phyloP scores from a whole-genome alignment of 2,113 vertebrate genomes.

The Caretta caretta region DNA sequence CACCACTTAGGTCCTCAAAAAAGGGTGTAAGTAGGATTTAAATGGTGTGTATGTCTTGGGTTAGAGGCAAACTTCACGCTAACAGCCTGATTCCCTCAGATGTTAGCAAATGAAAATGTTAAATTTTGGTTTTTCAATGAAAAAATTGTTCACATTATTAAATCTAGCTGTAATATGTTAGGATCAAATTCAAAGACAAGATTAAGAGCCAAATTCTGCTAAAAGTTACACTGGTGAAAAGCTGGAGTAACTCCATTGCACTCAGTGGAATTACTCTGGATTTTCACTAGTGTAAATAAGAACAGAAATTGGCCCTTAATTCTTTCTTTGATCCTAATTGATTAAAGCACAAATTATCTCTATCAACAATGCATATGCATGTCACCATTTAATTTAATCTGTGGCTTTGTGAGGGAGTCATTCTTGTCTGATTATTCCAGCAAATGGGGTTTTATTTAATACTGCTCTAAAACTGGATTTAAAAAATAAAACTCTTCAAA shows the following conservation, averaged over 20 bases:
- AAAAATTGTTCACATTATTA: slow-evolving; percentile 39
- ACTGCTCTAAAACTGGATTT: fast-evolving
- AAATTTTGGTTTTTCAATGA: background rate
- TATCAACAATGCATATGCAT: background rate
- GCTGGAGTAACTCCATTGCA: slow-evolving; percentile 35
- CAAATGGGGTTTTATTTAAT: slow-evolving; percentile 8
- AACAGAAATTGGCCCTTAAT: slow-evolving; percentile 43
- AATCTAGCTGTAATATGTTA: slow-evolving; percentile 41
- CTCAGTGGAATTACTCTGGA: slow-evolving; percentile 38
- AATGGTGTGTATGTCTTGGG: background rate
- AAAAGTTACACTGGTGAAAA: slow-evolving; percentile 39
- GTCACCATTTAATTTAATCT: background rate
- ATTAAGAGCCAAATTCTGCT: background rate
- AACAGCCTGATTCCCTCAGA: background rate
- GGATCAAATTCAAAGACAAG: slow-evolving; percentile 7
- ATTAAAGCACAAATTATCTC: slow-evolving; percentile 33
- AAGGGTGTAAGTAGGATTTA: background rate
- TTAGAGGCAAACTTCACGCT: background rate
- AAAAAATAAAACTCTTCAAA: background rate
- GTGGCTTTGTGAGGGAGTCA: background rate
- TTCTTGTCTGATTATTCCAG: background rate
- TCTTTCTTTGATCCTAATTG: slow-evolving; percentile 25
- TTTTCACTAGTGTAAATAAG: slow-evolving; percentile 16
- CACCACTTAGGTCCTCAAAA: background rate
- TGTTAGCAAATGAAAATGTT: slow-evolving; percentile 31